Evolutionary conservation across 2,797 vertebrate species (phyloP).

Genomic region (Sylvilagus floridanus): DNA sequence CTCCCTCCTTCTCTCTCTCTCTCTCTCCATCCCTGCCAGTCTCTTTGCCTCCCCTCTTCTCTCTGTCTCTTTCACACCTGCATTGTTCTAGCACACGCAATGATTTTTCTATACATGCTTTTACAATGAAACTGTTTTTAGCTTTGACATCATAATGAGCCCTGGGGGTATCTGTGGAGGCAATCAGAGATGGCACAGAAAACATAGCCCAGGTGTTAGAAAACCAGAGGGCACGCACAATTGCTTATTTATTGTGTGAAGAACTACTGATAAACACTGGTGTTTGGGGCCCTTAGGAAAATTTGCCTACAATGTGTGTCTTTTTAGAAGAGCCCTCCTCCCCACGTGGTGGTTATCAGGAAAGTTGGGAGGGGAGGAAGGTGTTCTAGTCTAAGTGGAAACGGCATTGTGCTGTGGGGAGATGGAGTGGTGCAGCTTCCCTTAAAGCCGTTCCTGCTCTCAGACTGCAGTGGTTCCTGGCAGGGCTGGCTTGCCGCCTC

Average conservation of each 20-base stretch:
- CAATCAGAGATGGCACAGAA: conserved; percentile 83
- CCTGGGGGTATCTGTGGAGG: conserved; percentile 78
- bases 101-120: conserved; percentile 72
- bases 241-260: conserved; percentile 55
- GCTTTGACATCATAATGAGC: conserved; percentile 81
- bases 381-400: background rate
- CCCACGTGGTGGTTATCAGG: conserved; percentile 25
- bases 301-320: conserved; percentile 28
- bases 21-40: background rate
- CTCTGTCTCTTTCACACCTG: conserved; percentile 73
- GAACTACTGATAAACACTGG: background rate
- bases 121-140: conserved; percentile 74
- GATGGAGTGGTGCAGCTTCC: background rate
- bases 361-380: conserved; percentile 66
- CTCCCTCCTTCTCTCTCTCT: no score
- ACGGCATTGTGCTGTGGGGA: conserved; percentile 47
- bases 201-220: conserved; percentile 78
- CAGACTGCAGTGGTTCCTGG: conserved; percentile 59
- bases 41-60: background rate
- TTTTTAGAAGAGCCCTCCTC: conserved; percentile 14
- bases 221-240: conserved; percentile 11
- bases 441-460: background rate
- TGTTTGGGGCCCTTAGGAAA: background rate
- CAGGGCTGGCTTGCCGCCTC: conserved; percentile 59
- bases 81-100: conserved; percentile 68